Conservation (phyloP, 2,797 vertebrate genomes). For the Sphenodon punctatus region DNA sequence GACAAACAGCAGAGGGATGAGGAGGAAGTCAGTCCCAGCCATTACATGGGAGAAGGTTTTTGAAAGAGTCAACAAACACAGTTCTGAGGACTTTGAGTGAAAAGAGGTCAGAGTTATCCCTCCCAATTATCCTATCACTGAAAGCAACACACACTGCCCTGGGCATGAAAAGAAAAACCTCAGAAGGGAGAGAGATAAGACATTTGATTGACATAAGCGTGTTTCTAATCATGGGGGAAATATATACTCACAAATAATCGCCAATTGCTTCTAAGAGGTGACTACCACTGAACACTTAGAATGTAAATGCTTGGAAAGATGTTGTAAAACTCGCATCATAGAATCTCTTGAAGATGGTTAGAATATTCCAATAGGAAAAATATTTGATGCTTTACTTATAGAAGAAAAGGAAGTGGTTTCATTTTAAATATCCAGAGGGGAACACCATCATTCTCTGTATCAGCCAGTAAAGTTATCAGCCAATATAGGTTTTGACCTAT, state of each 20-base stretch:
- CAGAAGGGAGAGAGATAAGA: neutral
- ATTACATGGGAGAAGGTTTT: too few species aligned
- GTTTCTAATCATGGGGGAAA: neutral
- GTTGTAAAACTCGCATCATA: neutral
- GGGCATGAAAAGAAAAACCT: neutral
- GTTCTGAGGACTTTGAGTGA: too few species aligned
- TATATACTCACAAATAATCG: neutral
- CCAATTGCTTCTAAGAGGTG: neutral
- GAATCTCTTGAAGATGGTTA: accelerated
- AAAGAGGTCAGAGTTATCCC: too few species aligned
- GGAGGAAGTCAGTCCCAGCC: too few species aligned
- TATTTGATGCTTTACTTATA: neutral
- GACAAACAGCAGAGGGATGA: too few species aligned
- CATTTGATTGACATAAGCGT: accelerated
- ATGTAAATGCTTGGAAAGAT: neutral
- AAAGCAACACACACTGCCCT: neutral
- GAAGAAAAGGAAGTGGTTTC: neutral
- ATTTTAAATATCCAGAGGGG: slow-evolving; percentile 8
- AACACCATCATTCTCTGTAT: accelerated
- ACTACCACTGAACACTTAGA: neutral
- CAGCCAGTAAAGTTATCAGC: too few species aligned
- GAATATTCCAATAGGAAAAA: neutral
- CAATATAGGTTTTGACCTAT: too few species aligned
- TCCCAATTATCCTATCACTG: neutral
- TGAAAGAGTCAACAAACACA: too few species aligned